Conservation (phyloP, 2,113 vertebrate species). For the Cololabis saira region DNA sequence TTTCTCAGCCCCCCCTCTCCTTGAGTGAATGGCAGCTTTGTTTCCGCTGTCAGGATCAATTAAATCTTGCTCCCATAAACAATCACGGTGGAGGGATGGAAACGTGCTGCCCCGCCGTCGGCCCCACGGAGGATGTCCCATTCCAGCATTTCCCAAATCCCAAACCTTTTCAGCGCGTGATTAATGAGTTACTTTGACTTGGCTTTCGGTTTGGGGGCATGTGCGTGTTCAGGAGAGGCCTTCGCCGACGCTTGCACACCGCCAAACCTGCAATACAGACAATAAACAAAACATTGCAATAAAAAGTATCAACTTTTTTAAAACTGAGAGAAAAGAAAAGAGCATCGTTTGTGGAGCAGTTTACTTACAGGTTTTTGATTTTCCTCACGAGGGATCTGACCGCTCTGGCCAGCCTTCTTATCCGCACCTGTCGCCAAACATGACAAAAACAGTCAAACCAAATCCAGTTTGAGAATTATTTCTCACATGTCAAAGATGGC, state of each 20-base stretch:
- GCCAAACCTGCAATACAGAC: conserved; percentile 57
- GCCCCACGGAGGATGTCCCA: conserved; percentile 49
- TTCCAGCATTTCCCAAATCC: conserved; percentile 57
- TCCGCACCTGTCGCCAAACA: conserved; percentile 81
- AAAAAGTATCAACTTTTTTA: no score
- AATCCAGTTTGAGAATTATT: neutral
- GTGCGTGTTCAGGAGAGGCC: conserved; percentile 38
- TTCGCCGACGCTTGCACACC: conserved; percentile 51
- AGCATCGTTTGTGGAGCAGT: neutral
- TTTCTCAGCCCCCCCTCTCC: conserved; percentile 30
- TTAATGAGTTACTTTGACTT: conserved; percentile 77
- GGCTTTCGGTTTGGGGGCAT: conserved; percentile 71
- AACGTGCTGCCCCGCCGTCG: conserved; percentile 48
- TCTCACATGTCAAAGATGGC: neutral
- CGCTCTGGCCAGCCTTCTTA: conserved; percentile 82
- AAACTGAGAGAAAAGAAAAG: neutral
- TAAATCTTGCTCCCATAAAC: conserved; percentile 65
- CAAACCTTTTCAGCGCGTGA: conserved; percentile 1
- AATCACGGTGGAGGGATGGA: conserved; percentile 52
- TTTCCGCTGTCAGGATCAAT: conserved; percentile 66
- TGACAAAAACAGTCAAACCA: conserved; percentile 3
- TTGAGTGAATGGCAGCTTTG: conserved; percentile 68
- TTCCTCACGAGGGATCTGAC: conserved; percentile 81
- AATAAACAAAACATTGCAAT: neutral
- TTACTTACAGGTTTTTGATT: conserved; percentile 86